These are phyloP conservation scores for Drosophila punjabiensis DNA, from an alignment of 1,140 invertebrate genomes.

Conservation along the genomic window DNA sequence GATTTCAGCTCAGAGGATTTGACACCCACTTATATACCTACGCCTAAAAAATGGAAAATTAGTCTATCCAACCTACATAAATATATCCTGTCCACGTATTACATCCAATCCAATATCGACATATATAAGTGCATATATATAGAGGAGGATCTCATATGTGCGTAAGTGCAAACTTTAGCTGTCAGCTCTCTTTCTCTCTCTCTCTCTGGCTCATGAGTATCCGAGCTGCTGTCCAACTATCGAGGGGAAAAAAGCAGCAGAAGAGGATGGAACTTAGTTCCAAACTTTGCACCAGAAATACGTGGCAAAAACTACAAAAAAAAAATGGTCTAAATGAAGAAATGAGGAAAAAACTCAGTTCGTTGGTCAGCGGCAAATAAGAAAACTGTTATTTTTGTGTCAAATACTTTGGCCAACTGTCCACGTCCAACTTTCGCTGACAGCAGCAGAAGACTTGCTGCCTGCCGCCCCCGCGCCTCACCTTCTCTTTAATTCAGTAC, in stretches of 20 bases:
- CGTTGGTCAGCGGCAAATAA: conserved; percentile 63
- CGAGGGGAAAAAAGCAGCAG: conserved; percentile 18
- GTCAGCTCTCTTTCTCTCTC: conserved; percentile 19
- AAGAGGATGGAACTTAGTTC: conserved; percentile 47
- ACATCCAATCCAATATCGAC: not conserved
- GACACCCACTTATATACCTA: not conserved
- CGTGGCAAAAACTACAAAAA: conserved; percentile 39
- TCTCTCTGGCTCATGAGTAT: conserved; percentile 16
- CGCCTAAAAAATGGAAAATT: too few relatives aligned
- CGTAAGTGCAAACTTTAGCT: conserved; percentile 39
- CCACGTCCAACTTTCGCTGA: conserved; percentile 81
- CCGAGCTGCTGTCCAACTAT: conserved; percentile 50
- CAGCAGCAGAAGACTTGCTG: conserved; percentile 61
- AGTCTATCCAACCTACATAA: not conserved
- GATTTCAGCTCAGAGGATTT: not conserved
- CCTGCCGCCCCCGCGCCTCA: conserved; percentile 15
- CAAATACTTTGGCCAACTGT: conserved; percentile 82
- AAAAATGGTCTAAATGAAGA: conserved; percentile 23
- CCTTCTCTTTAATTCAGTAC: not conserved
- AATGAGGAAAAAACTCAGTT: conserved; percentile 54
- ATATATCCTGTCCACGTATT: not conserved
- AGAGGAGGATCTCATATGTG: conserved; percentile 35
- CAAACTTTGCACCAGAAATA: conserved; percentile 48
- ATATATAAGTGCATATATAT: not conserved
- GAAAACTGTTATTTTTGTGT: conserved; percentile 82